phyloP scores from a whole-genome alignment of 92 coral and sea anemone genomes.

The Porites cylindrica region DNA sequence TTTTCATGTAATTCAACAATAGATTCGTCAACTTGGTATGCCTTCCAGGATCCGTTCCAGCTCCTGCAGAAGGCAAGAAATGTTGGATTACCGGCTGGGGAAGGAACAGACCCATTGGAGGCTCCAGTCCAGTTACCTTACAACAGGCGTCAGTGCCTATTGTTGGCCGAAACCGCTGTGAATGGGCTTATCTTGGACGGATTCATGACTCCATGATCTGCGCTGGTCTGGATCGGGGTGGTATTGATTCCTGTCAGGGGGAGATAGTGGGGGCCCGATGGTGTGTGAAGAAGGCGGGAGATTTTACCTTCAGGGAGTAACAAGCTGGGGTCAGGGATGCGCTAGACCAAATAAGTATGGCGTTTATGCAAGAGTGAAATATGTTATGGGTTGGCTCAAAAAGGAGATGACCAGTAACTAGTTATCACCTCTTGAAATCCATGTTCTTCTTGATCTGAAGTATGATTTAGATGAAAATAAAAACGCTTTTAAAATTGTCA shows the following conservation, averaged over 20 bases:
- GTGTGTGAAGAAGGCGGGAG: conserved; percentile 58
- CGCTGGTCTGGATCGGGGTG: conserved; percentile 68
- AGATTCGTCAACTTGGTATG: conserved; percentile 63
- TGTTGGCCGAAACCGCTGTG: conserved; percentile 62
- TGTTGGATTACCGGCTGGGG: conserved; percentile 80
- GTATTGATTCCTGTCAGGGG: conserved; percentile 74
- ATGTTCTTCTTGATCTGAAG: neutral
- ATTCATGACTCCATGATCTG: conserved; percentile 75
- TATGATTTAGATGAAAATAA: neutral
- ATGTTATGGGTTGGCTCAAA: conserved; percentile 49
- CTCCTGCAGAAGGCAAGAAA: conserved; percentile 61
- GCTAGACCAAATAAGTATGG: conserved; percentile 64
- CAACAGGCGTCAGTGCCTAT: conserved; percentile 70
- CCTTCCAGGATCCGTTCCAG: conserved; percentile 43
- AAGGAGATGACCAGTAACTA: conserved; percentile 41
- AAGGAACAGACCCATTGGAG: conserved; percentile 39
- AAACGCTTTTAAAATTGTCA: neutral
- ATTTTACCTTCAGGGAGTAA: conserved; percentile 63
- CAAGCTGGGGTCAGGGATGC: conserved; percentile 69
- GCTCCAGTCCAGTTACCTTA: conserved; percentile 46
- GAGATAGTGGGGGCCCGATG: conserved; percentile 69
- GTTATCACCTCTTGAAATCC: neutral
- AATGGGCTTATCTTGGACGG: conserved; percentile 59
- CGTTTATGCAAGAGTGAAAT: conserved; percentile 62
- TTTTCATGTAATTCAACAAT: neutral